Evolutionary conservation across 2,888 invertebrate genomes (phyloP), one percentile per base, ranked within the genome.

Genomic region (Amphipyra berbera): DNA sequence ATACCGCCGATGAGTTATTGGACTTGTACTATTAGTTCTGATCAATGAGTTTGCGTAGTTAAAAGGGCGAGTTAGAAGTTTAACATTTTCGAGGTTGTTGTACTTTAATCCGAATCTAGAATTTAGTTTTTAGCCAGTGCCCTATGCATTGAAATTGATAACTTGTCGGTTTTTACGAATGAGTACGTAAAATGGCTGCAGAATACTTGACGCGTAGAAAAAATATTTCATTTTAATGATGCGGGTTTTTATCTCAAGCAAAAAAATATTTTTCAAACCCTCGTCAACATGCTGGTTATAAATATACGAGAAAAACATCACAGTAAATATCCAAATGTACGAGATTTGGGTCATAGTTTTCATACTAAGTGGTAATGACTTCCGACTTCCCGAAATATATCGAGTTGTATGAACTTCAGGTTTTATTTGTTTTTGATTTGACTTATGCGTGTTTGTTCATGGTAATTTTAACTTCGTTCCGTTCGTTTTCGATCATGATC

Each of bases 401-500:
- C 56, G 58, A 57, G 56, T 76, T 64, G 52, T 55, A 48, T 56
- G 64, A 70, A 64, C 66, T 57, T 33, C 12, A 14, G n/a, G 56
- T 21, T 61, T 77, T 78, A 66, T 78, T 75, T 63, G 61, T 56
- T 78, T 75, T 61, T 78, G 52, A 75, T 78, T 69, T 70, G 58
- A 44, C 44, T 53, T 58, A 50, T 54, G 75, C 71, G 66, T 70
- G 70, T 61, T 63, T 15, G 44, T 6, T 38, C 53, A 64, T 58
- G 64, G 59, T 65, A 55, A 74, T 74, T 69, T 58, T 49, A 13
- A 44, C 45, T 50, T 73, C 45, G 46, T 21, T 21, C 30, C 37
- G 27, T 45, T 27, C 54, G 13, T 30, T 37, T 33, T 9, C 2
- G 37, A 13, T 21, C 1, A 27, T 35, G 48, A 54, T 14, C 12